Base-by-base conservation (phyloP, 2,797 vertebrate species). In the Crypturellus tataupa region DNA sequence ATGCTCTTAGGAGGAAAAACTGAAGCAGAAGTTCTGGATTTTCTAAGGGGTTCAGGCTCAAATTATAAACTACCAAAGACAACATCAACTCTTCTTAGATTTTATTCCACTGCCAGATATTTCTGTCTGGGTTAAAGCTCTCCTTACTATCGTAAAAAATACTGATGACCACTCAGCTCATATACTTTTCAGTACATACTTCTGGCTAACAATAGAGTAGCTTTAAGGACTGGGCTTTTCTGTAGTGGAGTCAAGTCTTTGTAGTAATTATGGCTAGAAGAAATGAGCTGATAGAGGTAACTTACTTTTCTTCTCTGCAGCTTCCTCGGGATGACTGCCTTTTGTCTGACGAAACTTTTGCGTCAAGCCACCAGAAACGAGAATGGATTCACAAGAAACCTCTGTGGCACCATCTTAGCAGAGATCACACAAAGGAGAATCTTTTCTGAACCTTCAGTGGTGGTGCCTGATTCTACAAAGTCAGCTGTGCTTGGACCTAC, bases 311-410 rank as follows among this genome's bases (percentile, higher is more conserved):
- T 44, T 89, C 85, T 86, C 91, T 40, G n/a, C 62, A 69, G 3
- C 33, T 90, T 94, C 90, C 55, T 88, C 97, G 98, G 97, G 63
- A 99, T 99, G 99, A 98, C 98, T 92, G 79, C 97, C 39, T 94
- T 97, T 55, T 98, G 98, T 25, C 46, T 98, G 39, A 97, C 97
- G 94, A 98, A 98, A 97, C 31, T 98, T 85, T 55, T 98, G 4
- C 93, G 94, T 79, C 98, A 94, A 42, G 89, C 96, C 15, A 16
- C 91, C 31, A 98, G 92, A 90, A 95, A 84, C 7, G 86, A 95
- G 63, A 93, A 53, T n/a, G 93, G 56, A 31, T 93, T 59, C 0
- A 23, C 85, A 3, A 53, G 75, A 79, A 86, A 89, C 72, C 94
- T 95, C 49, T 85, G 95, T 27, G 63, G 85, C 56, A 93, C 73